Conservation (phyloP, 1,140 invertebrate species). For the Ostrea denselamellosa region DNA sequence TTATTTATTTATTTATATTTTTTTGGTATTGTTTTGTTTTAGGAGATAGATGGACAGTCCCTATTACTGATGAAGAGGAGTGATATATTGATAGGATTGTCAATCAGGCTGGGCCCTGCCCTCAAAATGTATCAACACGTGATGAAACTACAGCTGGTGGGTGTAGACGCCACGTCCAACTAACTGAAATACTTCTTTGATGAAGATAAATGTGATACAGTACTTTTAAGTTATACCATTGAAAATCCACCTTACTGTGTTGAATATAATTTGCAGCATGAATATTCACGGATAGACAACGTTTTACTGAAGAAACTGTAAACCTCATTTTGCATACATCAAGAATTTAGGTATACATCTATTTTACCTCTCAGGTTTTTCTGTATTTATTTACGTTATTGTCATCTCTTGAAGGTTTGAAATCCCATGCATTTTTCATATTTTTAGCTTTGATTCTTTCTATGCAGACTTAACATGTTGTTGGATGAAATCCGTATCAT, state of each 20-base stretch:
- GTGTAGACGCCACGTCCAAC: slow-evolving; percentile 40
- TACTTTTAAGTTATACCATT: neutral
- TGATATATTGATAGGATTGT: slow-evolving; percentile 88
- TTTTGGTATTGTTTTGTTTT: slow-evolving; percentile 68
- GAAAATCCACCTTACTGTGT: slow-evolving; percentile 18
- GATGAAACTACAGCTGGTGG: slow-evolving; percentile 74
- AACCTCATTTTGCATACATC: neutral
- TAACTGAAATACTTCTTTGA: neutral
- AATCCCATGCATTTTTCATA: neutral
- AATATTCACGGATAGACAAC: neutral
- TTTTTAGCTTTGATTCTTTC: neutral
- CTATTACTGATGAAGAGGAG: slow-evolving; percentile 87
- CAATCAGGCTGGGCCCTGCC: slow-evolving; percentile 90
- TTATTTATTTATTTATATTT: too few species aligned
- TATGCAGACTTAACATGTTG: neutral
- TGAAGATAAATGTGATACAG: neutral
- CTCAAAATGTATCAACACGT: slow-evolving; percentile 89
- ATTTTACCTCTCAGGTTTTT: neutral
- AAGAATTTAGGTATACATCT: neutral
- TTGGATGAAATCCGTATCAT: neutral
- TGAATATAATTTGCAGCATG: neutral
- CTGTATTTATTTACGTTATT: neutral
- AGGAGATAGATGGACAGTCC: slow-evolving; percentile 92
- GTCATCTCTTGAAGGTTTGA: neutral
- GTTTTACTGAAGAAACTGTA: neutral